Evolutionary conservation across 1,140 invertebrate species (phyloP), one percentile per base, ranked within the genome.

Genomic region (Drosophila murphyi): DNA sequence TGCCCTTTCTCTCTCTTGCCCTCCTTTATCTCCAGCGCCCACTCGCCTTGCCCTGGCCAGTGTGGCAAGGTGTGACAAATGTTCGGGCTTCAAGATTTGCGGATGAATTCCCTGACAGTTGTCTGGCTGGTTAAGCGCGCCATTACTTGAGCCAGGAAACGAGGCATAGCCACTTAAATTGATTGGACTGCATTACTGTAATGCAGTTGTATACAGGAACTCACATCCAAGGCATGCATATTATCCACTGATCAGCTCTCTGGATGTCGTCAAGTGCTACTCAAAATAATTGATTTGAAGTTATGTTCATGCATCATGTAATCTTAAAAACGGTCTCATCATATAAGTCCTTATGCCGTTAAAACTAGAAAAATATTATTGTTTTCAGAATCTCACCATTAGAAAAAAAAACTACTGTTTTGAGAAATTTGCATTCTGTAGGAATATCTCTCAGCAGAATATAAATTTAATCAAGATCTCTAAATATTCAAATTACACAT

Each of bases 1-100:
- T 35, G 10, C 1, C n/a, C 7, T 7, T 43, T 39, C 48, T 37
- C 1, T 20, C n/a, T n/a, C 6, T 41, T 20, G 20, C 20, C 20
- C 6, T 28, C 5, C 5, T 31, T 37, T 20, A 20, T 20, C 20
- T 20, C 20, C 20, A 20, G 20, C 10, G 3, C 47, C 12, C 8
- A 10, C 31, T 10, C 6, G 10, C 12, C 20, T 1, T 20, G 45
- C 29, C 7, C 57, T 1, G 41, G 8, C 41, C n/a, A 4, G 39
- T 41, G 35, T 56, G 34, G 37, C 55, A 60, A 51, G 51, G 56
- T 55, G 71, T 60, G 57, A 60, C 57, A 60, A 60, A 60, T 60
- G 57, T 60, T 48, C 57, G 32, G 57, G 43, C 48, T 29, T 47
- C 56, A 35, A 73, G 71, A 73, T 68, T 73, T 68, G 56, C 56